Percentiles rank a stretch among this genome's conserved stretches.
phyloP scores from a whole-genome alignment of 2,113 vertebrate species.

The Danionella cerebrum region DNA sequence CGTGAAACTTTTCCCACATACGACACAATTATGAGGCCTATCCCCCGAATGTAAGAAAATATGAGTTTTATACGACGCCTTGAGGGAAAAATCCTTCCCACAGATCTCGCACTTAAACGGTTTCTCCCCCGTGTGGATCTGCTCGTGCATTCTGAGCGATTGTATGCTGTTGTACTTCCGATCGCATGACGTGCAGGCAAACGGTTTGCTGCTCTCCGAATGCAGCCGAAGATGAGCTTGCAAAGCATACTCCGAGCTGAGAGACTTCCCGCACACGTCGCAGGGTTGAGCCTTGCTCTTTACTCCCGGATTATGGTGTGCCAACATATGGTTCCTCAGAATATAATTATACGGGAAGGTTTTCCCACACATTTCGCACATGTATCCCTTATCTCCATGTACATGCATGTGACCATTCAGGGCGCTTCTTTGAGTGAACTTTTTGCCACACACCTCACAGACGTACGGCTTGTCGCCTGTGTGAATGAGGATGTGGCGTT shows the following conservation, averaged over 20 bases:
- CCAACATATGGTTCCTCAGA: constrained; percentile 54
- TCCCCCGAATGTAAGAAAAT: constrained; percentile 25
- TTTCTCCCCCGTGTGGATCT: constrained; percentile 37
- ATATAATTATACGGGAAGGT: constrained; percentile 62
- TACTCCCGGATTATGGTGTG: neutral
- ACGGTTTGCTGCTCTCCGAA: constrained; percentile 24
- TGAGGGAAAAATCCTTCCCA: constrained; percentile 41
- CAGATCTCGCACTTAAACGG: constrained; percentile 48
- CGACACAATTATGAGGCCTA: constrained; percentile 35
- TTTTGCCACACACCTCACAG: constrained; percentile 55
- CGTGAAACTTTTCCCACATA: constrained; percentile 38
- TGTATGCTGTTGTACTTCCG: constrained; percentile 32
- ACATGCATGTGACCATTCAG: constrained; percentile 5
- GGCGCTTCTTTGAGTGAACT: constrained; percentile 7
- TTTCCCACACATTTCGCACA: constrained; percentile 49
- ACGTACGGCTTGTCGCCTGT: constrained; percentile 57
- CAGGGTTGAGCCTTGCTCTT: constrained; percentile 42
- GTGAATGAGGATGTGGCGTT: constrained; percentile 59
- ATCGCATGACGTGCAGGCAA: neutral
- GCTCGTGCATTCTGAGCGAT: constrained; percentile 50
- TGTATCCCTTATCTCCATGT: neutral
- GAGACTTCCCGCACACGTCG: constrained; percentile 50
- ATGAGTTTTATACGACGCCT: constrained; percentile 21
- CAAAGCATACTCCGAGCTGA: constrained; percentile 28
- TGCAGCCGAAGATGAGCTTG: constrained; percentile 48